phyloP scores from a whole-genome alignment of 1,140 invertebrate species.

The Yoshiicerus persimilis region DNA sequence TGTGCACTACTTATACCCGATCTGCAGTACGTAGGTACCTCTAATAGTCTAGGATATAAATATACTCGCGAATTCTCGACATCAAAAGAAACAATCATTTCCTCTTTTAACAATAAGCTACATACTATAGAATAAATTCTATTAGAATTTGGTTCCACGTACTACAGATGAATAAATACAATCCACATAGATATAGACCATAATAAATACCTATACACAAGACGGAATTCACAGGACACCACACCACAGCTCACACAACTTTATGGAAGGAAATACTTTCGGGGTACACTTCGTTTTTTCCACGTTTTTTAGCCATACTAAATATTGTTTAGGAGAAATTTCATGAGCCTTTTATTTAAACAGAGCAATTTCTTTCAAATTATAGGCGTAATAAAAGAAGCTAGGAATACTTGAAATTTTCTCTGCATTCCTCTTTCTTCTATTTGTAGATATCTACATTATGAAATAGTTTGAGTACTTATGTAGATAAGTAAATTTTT shows the following conservation, averaged over 20 bases:
- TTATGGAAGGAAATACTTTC: not conserved
- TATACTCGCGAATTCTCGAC: not conserved
- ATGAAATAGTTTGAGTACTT: not conserved
- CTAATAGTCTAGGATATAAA: not conserved
- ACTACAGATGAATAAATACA: too few species aligned
- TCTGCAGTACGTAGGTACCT: not conserved
- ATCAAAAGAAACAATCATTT: constrained; percentile 7
- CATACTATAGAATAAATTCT: not conserved
- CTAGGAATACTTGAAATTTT: not conserved
- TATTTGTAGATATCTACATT: not conserved
- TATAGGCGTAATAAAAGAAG: not conserved
- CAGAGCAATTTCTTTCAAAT: constrained; percentile 1
- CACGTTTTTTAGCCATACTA: not conserved
- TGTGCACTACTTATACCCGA: not conserved
- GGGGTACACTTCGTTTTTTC: not conserved
- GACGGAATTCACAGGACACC: not conserved
- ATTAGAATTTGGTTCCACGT: not conserved
- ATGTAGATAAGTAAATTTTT: not conserved
- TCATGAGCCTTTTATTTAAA: constrained; percentile 7
- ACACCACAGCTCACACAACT: not conserved
- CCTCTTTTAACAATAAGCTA: not conserved
- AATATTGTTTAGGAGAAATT: constrained; percentile 12
- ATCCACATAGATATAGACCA: not conserved
- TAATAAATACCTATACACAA: not conserved
- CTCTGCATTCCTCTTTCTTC: not conserved